These are phyloP conservation scores for Myotis vivesi DNA, from an alignment of 2,797 vertebrate species.

Conservation along the genomic window DNA sequence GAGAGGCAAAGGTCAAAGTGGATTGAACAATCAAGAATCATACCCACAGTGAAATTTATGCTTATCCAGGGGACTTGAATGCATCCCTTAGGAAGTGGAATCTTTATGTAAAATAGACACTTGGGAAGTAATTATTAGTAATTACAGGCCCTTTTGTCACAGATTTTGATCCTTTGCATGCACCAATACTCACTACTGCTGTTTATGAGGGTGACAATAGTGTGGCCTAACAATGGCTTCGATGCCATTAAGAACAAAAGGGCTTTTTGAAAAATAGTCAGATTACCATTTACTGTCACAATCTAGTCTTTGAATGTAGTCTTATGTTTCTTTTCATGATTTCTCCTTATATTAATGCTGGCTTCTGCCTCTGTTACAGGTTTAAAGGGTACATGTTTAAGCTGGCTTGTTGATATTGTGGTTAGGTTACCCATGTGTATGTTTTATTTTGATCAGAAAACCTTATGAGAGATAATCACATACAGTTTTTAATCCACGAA, in stretches of 20 bases:
- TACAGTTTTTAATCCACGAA: conserved; percentile 64
- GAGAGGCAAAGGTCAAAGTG: background rate
- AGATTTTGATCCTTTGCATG: conserved; percentile 77
- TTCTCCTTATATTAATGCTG: conserved; percentile 56
- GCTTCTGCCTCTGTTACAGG: conserved; percentile 23
- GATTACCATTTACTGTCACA: conserved; percentile 81
- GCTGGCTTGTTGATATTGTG: background rate
- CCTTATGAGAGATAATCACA: conserved; percentile 62
- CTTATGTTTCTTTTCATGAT: conserved; percentile 75
- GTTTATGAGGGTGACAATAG: conserved; percentile 74
- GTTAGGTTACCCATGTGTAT: conserved; percentile 4
- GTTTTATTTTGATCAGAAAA: conserved; percentile 74
- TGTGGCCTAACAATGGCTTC: conserved; percentile 75
- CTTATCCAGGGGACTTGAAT: conserved; percentile 65
- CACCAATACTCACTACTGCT: conserved; percentile 67
- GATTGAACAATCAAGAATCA: background rate
- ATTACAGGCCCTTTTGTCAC: conserved; percentile 81
- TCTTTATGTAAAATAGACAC: conserved; percentile 79
- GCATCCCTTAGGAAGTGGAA: conserved; percentile 68
- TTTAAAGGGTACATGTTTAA: conserved; percentile 55
- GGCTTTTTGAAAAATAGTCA: conserved; percentile 78
- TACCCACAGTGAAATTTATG: conserved; percentile 74
- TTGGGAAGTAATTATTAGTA: conserved; percentile 84
- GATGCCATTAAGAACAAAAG: conserved; percentile 79
- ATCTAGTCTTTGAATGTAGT: conserved; percentile 71